Evolutionary conservation across 2,888 invertebrate genomes (phyloP), one percentile per base, ranked within the genome.

Genomic region (Mesorhabditis sp.): DNA sequence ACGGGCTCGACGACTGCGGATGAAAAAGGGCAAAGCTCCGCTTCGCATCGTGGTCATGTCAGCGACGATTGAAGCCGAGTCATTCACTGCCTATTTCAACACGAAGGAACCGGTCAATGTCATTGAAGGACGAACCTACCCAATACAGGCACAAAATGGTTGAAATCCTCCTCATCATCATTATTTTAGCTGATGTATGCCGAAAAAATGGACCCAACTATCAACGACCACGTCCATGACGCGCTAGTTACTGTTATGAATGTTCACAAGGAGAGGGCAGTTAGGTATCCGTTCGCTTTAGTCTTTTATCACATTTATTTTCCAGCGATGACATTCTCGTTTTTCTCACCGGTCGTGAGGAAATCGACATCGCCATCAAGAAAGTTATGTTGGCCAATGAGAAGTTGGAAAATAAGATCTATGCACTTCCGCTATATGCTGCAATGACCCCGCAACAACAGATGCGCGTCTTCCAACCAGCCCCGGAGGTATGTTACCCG

Each of bases 1-100:
- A 67, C 65, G 74, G 43, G 74, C 75, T 45, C 81, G 82, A 68
- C 72, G 69, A n/a, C 74, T 77, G 50, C 68, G 80, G 45, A 70
- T 66, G 58, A 70, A 66, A 7, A 64, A 67, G 0, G 43, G 67
- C 5, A 66, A 61, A 5, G 13, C 15, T 3, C 75, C 78, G 4
- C 71, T 85, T 5, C 91, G 92, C 80, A 85, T 98, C 0, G 90
- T 98, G 1, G 90, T 98, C 43, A 93, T 95, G 0, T 98, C 97
- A 0, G 97, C 97, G 0, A 97, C 97, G 0, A 91, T 96, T 94
- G 62, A 75, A 69, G 78, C 95, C 0, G 92, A 93, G 84, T 91
- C 93, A 83, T 95, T 97, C 87, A 91, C 92, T 50, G 89, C 90
- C 74, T 98, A 95, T 86, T 97, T 95, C 86, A 90, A 92, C 82